These are phyloP conservation scores for Caracal caracal DNA, from an alignment of 2,113 vertebrate genomes.

Conservation along the genomic window DNA sequence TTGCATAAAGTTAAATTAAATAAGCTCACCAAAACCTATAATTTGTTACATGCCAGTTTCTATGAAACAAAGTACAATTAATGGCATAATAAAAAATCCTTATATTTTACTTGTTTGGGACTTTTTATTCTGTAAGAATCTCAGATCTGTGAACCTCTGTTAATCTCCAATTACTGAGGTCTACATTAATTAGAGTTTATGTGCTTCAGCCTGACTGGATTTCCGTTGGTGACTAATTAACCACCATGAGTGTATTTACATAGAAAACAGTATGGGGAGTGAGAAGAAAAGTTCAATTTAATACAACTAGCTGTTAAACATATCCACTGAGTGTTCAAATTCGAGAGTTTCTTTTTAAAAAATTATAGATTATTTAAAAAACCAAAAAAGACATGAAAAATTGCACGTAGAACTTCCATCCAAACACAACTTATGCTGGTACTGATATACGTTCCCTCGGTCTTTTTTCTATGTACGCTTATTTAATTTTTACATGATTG, in stretches of 20 bases:
- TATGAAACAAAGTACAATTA: background rate
- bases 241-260: background rate
- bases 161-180: slow-evolving; percentile 16
- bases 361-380: background rate
- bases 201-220: background rate
- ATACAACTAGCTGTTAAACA: background rate
- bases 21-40: background rate
- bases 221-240: slow-evolving; percentile 39
- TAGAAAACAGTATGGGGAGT: background rate
- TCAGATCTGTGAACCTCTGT: background rate
- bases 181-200: slow-evolving; percentile 20
- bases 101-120: background rate
- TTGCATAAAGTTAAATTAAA: background rate
- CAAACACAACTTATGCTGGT: background rate
- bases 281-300: background rate
- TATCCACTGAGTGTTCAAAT: background rate
- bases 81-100: background rate
- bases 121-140: slow-evolving; percentile 25
- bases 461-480: background rate
- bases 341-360: background rate
- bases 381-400: background rate
- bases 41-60: background rate
- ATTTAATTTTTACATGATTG: background rate
- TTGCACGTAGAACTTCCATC: background rate
- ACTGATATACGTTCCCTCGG: background rate